Base-by-base conservation (phyloP, 2,888 invertebrate genomes). In the Atherix ibis region DNA sequence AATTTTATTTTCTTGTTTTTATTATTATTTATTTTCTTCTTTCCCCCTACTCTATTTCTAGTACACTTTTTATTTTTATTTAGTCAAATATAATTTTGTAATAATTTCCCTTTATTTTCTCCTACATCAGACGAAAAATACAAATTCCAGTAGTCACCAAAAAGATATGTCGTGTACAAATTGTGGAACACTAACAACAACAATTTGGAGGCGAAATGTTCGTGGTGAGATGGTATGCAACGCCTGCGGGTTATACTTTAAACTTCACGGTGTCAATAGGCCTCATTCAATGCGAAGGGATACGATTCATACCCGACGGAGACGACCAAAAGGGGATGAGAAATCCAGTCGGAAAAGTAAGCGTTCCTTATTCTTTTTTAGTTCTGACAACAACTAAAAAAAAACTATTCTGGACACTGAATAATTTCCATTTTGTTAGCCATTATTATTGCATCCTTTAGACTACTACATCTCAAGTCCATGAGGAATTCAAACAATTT, bases 171-270 rank as follows among this genome's bases (percentile, higher is more conserved):
- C 80, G 10, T 97, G 97, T 63, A 85, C 87, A 47, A 97, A 97
- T 68, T 97, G 97, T 63, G 83, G 87, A 44, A 97, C 97, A n/a
- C 78, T 82, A 57, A 91, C 87, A 25, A 97, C 97, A 38, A 97
- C 97, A 0, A 83, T 97, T 43, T 97, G 97, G 97, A 69, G 97
- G 50, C 71, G 97, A 47, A 95, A 95, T 65, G 76, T 87, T 51
- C 78, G 85, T 51, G 95, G 95, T 3, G 94, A 97, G 67, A 94
- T 97, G 71, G 97, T 97, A 39, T 97, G 97, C 65, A 97, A 97
- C 65, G 97, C 97, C 26, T 97, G 97, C 60, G 97, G 95, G 0
- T 72, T 97, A 24, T 97, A 97, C 67, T 95, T 78, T 66, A 97
- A 97, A 65, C 69, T 97, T 46, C 97, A 97, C 63, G 87, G 87